Evolutionary conservation across 2,888 invertebrate species (phyloP).

Genomic region (Drosophila anceps): DNA sequence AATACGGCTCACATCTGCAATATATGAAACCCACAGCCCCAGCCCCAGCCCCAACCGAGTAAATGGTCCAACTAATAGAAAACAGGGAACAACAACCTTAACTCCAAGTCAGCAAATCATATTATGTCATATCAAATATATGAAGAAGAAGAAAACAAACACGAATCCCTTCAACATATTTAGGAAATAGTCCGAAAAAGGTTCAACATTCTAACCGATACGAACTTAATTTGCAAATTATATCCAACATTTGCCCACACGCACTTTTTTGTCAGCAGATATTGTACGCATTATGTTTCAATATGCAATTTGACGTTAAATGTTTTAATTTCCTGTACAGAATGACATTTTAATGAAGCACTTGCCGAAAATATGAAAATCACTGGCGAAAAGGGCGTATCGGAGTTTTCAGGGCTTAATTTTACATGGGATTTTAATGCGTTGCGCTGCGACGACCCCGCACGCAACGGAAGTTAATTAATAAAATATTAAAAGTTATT

Average conservation of each 20-base stretch:
- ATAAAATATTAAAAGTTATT: conserved; percentile 81
- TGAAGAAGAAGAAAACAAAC: background rate
- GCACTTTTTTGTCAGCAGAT: conserved; percentile 51
- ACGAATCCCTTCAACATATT: background rate
- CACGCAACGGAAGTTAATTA: conserved; percentile 77
- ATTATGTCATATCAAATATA: background rate
- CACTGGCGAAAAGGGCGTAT: conserved; percentile 36
- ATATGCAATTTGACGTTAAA: conserved; percentile 70
- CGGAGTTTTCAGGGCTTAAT: conserved; percentile 57
- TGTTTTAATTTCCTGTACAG: conserved; percentile 83
- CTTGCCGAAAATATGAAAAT: conserved; percentile 62
- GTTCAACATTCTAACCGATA: conserved; percentile 5
- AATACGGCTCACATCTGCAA: conserved; percentile 32
- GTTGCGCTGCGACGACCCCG: conserved; percentile 39
- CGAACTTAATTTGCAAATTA: conserved; percentile 30
- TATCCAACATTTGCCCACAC: conserved; percentile 41
- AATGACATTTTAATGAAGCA: conserved; percentile 84
- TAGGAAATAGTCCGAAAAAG: background rate
- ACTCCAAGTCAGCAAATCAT: background rate
- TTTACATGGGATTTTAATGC: conserved; percentile 79
- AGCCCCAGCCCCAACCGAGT: conserved; percentile 12
- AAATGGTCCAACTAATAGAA: conserved; percentile 48
- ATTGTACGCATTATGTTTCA: conserved; percentile 43
- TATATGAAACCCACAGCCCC: background rate
- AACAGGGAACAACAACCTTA: conserved; percentile 20